These are phyloP conservation scores for Orientallactaga bullata DNA, from an alignment of 2,113 vertebrate genomes.

Conservation along the genomic window DNA sequence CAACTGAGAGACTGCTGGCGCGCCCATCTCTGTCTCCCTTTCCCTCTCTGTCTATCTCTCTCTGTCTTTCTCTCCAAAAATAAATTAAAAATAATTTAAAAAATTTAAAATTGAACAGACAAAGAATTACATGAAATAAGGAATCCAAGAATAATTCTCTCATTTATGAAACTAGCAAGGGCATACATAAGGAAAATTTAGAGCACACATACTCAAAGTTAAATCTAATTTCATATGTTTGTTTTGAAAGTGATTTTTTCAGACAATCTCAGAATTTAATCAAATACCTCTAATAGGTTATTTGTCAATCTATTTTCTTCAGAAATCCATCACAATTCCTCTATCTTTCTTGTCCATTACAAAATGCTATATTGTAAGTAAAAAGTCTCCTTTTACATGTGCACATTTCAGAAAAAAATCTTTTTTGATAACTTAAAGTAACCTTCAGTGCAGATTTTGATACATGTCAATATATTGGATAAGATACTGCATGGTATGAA, in stretches of 20 bases:
- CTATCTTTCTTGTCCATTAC: neutral
- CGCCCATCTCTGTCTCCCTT: too few relatives aligned
- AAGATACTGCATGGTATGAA: neutral
- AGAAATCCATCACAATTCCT: neutral
- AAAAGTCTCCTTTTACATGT: neutral
- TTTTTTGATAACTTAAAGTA: constrained; percentile 1
- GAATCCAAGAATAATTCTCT: neutral
- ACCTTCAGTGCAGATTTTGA: constrained; percentile 1
- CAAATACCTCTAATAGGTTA: neutral
- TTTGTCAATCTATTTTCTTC: neutral
- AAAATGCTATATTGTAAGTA: neutral
- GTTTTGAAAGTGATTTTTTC: constrained; percentile 22
- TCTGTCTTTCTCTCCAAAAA: too few relatives aligned
- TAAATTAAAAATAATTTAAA: too few relatives aligned
- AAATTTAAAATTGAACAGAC: too few relatives aligned
- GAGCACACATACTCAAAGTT: neutral
- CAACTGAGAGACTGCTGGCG: too few relatives aligned
- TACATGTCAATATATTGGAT: neutral
- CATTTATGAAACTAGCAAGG: neutral
- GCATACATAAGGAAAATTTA: neutral
- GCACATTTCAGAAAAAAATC: neutral
- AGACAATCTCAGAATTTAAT: neutral
- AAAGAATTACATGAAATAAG: neutral
- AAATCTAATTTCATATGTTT: neutral
- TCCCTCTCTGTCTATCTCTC: too few relatives aligned